Evolutionary conservation across 37 sponge, comb jelly and placozoan species (phyloP).

Genomic region (Aplysina aerophoba): DNA sequence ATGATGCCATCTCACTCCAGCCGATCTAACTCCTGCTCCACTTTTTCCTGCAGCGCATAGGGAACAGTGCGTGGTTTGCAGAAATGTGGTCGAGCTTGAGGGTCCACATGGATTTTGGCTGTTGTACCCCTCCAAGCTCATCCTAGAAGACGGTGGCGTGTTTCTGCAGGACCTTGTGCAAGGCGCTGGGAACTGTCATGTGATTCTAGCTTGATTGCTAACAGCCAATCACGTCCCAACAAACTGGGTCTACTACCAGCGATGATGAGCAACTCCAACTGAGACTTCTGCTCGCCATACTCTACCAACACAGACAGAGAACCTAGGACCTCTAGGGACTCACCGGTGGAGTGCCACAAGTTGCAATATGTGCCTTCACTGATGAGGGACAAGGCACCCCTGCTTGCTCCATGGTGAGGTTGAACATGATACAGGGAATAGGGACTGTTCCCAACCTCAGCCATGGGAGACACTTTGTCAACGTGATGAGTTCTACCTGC

Average conservation of each 20-base stretch:
- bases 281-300: background rate
- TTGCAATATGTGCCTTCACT: too few relatives aligned
- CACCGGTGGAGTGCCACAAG: background rate
- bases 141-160: background rate
- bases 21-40: background rate
- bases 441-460: too few relatives aligned
- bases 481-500: too few relatives aligned
- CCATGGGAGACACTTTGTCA: too few relatives aligned
- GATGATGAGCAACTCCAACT: background rate
- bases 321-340: background rate
- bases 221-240: constrained; percentile 6
- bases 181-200: background rate
- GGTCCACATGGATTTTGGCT: constrained; percentile 11
- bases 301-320: background rate
- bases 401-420: too few relatives aligned
- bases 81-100: background rate
- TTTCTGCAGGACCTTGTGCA: too few relatives aligned
- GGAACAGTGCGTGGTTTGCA: constrained; percentile 22
- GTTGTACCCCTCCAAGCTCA: background rate
- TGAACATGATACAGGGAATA: too few relatives aligned
- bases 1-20: background rate
- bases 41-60: constrained; percentile 6
- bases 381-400: too few relatives aligned
- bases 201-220: background rate
- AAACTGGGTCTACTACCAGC: background rate